Evolutionary conservation across 1,140 invertebrate species (phyloP).

Genomic region (Mycetomoellerius zeteki): DNA sequence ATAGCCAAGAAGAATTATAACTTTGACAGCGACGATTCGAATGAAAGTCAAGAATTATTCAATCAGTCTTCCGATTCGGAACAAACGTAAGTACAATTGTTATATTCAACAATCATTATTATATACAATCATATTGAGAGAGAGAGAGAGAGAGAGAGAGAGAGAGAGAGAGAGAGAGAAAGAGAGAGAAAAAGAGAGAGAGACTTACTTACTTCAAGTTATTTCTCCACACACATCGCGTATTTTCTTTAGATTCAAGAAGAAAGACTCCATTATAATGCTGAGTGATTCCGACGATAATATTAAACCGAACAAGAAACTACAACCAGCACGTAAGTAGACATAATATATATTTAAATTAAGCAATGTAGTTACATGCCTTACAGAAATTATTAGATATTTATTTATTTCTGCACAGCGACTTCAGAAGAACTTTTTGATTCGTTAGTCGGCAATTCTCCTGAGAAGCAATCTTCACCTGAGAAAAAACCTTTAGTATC

Average conservation of each 20-base stretch:
- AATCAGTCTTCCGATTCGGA: constrained; percentile 73
- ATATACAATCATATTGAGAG: not conserved
- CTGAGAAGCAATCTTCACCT: constrained; percentile 63
- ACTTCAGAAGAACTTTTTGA: constrained; percentile 85
- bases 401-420: constrained; percentile 67
- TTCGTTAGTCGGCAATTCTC: constrained; percentile 81
- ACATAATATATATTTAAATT: constrained; percentile 29
- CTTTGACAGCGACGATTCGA: constrained; percentile 55
- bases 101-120: too few species aligned
- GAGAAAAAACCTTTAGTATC: constrained; percentile 42
- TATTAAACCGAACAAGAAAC: constrained; percentile 80
- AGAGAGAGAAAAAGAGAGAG: too few species aligned
- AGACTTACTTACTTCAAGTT: not conserved
- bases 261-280: constrained; percentile 27
- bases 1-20: constrained; percentile 81
- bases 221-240: not conserved
- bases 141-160: too few species aligned
- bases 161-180: too few species aligned
- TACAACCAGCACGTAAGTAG: constrained; percentile 78
- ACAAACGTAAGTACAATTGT: constrained; percentile 64
- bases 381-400: constrained; percentile 47
- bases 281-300: constrained; percentile 83
- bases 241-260: constrained; percentile 14
- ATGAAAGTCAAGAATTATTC: constrained; percentile 71
- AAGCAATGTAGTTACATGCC: not conserved